Evolutionary conservation across 2,113 vertebrate species (phyloP).

Genomic region (Apodemus speciosus): DNA sequence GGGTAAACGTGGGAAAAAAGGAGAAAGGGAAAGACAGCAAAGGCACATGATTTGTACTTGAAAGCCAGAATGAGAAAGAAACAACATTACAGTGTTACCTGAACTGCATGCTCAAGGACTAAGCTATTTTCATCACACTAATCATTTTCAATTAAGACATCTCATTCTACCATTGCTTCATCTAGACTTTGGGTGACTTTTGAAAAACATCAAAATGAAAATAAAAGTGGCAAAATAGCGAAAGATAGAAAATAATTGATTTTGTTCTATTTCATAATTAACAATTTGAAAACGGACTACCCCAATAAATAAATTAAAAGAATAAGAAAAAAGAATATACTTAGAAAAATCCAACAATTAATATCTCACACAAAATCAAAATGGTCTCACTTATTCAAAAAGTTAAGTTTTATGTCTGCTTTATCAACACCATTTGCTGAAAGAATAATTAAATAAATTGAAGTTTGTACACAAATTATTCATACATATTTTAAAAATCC

Average conservation of each 20-base stretch:
- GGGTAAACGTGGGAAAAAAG: neutral
- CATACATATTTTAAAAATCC: neutral
- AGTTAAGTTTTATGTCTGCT: neutral
- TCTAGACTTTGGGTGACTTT: neutral
- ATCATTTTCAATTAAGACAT: constrained; percentile 25
- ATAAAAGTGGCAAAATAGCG: neutral
- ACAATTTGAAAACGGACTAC: constrained; percentile 2
- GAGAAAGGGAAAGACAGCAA: neutral
- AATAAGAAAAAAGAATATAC: neutral
- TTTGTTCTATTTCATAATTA: constrained; percentile 1
- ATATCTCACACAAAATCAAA: neutral
- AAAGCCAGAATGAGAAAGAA: neutral
- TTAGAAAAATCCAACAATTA: neutral
- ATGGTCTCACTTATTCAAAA: constrained; percentile 4
- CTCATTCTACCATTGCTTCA: neutral
- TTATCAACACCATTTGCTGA: neutral
- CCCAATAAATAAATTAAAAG: neutral
- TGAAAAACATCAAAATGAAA: neutral
- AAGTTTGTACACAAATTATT: neutral
- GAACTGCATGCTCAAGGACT: neutral
- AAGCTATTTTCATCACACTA: constrained; percentile 39
- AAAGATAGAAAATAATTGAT: constrained; percentile 25
- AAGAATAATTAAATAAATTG: neutral
- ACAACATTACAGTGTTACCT: neutral
- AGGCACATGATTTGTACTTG: neutral